A percentile compares a stretch with the other conserved stretches of the same genome.
phyloP scores from a whole-genome alignment of 2,888 invertebrate genomes.

The Lomographa bimaculata region DNA sequence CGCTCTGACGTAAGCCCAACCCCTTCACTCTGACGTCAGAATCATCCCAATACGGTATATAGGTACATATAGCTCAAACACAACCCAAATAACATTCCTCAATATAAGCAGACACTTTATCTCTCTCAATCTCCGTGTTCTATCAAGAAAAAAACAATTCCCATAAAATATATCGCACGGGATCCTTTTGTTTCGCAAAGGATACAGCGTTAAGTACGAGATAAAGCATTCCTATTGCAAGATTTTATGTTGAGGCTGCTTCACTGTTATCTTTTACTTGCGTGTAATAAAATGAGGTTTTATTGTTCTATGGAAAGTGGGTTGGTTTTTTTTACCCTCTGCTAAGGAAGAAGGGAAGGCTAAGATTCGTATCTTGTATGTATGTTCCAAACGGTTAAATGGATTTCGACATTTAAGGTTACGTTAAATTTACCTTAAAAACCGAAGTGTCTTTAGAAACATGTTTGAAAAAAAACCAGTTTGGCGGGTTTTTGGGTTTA shows the following conservation, averaged over 20 bases:
- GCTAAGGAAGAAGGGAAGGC: no score
- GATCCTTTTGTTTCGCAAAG: conserved; percentile 38
- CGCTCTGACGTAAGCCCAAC: no score
- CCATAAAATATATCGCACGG: conserved; percentile 29
- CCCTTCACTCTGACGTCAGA: no score
- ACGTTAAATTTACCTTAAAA: no score
- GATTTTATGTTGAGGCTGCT: conserved; percentile 42
- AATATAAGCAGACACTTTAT: conserved; percentile 20
- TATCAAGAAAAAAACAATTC: conserved; percentile 40
- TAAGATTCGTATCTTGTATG: no score
- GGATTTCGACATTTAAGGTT: no score
- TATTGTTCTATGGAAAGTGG: conserved; percentile 20
- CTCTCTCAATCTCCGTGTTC: conserved; percentile 25
- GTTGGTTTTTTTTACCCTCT: no score
- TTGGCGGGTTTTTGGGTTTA: no score
- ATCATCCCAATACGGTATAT: background rate
- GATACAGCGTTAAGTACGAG: conserved; percentile 35
- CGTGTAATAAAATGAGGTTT: conserved; percentile 19
- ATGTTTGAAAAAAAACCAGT: no score
- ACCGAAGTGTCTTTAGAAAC: no score
- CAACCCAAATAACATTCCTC: conserved; percentile 12
- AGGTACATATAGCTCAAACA: conserved; percentile 1
- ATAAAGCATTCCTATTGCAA: conserved; percentile 47
- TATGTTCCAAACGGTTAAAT: no score
- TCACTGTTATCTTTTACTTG: conserved; percentile 35